A percentile compares a stretch with the other conserved stretches of the same genome.
Evolutionary conservation across 2,888 invertebrate species (phyloP).

Genomic region (Bellardia bayeri): DNA sequence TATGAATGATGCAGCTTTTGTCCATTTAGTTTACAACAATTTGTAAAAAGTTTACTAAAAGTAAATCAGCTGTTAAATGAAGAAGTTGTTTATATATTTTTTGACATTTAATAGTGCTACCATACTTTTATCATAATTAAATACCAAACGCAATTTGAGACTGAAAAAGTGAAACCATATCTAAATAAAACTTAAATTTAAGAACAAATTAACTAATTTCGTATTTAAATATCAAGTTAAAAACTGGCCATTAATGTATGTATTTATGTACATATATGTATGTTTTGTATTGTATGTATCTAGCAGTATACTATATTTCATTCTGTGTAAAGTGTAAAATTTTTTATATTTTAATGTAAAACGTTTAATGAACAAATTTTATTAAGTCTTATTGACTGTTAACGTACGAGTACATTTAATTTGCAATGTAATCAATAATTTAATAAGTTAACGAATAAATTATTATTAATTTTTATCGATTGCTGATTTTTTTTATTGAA

Average conservation of each 20-base stretch:
- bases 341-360: slow-evolving; percentile 41
- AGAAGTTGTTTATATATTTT: too few species aligned
- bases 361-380: not conserved
- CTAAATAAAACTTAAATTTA: too few species aligned
- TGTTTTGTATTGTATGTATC: slow-evolving; percentile 33
- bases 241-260: not conserved
- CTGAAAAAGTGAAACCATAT: too few species aligned
- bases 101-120: too few species aligned
- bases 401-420: slow-evolving; percentile 4
- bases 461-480: not conserved
- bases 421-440: not conserved
- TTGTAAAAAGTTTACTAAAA: too few species aligned
- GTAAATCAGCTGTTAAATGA: too few species aligned
- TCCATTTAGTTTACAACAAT: too few species aligned
- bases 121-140: too few species aligned
- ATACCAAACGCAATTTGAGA: too few species aligned
- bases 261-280: slow-evolving; percentile 31
- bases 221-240: too few species aligned
- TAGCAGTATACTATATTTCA: slow-evolving; percentile 15
- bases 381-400: not conserved
- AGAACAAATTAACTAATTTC: too few species aligned
- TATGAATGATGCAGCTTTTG: too few species aligned
- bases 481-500: not conserved
- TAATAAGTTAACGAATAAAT: slow-evolving; percentile 5
- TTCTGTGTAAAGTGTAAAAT: slow-evolving; percentile 40